A percentile compares a stretch with the other conserved stretches of the same genome.
Conservation (phyloP, 2,797 vertebrate genomes). For the Parotocinclus haroldoi region DNA sequence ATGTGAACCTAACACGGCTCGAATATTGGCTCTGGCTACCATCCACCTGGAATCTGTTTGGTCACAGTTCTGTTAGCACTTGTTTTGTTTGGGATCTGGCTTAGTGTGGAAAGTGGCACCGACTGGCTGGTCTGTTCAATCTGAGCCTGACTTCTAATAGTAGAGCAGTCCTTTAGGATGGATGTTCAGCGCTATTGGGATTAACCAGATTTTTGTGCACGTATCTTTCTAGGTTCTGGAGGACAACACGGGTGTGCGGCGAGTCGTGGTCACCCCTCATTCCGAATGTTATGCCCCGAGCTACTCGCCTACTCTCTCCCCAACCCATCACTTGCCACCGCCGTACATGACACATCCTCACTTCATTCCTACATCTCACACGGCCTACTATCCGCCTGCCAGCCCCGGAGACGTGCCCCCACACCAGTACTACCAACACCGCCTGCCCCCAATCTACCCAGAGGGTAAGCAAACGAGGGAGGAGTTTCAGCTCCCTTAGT, state of each 20-base stretch:
- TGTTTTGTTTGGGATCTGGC: constrained; percentile 19
- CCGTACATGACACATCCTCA: constrained; percentile 80
- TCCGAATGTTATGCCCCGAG: constrained; percentile 83
- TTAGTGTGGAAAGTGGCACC: constrained; percentile 18
- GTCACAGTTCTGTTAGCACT: constrained; percentile 1
- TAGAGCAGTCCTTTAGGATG: not conserved
- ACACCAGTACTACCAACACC: constrained; percentile 80
- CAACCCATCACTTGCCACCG: constrained; percentile 75
- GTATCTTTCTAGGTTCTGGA: constrained; percentile 75
- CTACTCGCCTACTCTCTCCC: constrained; percentile 80
- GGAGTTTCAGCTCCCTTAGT: too few relatives aligned
- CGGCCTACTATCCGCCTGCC: constrained; percentile 80
- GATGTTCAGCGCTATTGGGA: not conserved
- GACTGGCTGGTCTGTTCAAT: constrained; percentile 11
- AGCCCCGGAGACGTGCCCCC: constrained; percentile 80
- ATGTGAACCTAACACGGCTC: not conserved
- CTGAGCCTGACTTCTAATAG: too few relatives aligned
- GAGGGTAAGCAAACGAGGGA: constrained; percentile 70
- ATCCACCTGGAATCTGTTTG: constrained; percentile 14
- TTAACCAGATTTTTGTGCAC: constrained; percentile 6
- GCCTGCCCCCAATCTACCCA: constrained; percentile 77
- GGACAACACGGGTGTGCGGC: constrained; percentile 82
- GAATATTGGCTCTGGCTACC: not conserved
- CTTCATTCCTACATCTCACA: constrained; percentile 80
- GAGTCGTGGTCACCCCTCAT: constrained; percentile 83